Conservation (phyloP, 2,888 invertebrate genomes). For the Orthosia gothica region DNA sequence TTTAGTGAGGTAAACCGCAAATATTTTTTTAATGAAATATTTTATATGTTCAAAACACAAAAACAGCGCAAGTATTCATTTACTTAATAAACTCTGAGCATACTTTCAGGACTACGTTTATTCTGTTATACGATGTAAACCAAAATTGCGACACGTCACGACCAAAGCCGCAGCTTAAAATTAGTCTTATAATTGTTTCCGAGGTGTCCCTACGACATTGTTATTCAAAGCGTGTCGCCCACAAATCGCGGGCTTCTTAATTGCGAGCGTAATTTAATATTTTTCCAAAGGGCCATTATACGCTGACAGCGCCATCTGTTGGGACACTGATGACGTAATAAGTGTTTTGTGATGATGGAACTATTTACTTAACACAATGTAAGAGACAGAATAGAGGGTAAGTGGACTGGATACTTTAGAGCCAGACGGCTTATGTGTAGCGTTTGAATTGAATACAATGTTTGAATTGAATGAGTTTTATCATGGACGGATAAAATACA, state of each 20-base stretch:
- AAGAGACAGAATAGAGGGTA: not conserved
- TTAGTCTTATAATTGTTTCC: conserved; percentile 58
- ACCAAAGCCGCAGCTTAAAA: conserved; percentile 41
- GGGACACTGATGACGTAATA: conserved; percentile 62
- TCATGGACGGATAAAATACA: not conserved
- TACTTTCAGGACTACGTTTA: not conserved
- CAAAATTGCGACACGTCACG: conserved; percentile 31
- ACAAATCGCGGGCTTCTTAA: conserved; percentile 67
- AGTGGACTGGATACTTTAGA: not conserved
- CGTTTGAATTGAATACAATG: conserved; percentile 1
- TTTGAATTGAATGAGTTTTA: too few species aligned
- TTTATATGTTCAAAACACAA: too few species aligned
- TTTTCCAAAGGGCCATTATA: conserved; percentile 65
- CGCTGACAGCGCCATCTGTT: conserved; percentile 57
- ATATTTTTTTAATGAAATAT: too few species aligned
- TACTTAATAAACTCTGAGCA: not conserved
- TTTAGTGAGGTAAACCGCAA: too few species aligned
- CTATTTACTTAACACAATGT: conserved; percentile 20
- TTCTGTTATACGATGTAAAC: conserved; percentile 15
- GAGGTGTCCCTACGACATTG: conserved; percentile 49
- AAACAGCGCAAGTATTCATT: not conserved
- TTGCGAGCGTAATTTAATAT: conserved; percentile 71
- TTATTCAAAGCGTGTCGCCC: conserved; percentile 64
- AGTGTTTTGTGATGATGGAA: conserved; percentile 46
- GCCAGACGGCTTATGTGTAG: not conserved